A percentile compares a stretch with the other conserved stretches of the same genome.
These are phyloP conservation scores for Hippocampus guttulatus DNA, from an alignment of 2,113 vertebrate species.

Conservation along the genomic window DNA sequence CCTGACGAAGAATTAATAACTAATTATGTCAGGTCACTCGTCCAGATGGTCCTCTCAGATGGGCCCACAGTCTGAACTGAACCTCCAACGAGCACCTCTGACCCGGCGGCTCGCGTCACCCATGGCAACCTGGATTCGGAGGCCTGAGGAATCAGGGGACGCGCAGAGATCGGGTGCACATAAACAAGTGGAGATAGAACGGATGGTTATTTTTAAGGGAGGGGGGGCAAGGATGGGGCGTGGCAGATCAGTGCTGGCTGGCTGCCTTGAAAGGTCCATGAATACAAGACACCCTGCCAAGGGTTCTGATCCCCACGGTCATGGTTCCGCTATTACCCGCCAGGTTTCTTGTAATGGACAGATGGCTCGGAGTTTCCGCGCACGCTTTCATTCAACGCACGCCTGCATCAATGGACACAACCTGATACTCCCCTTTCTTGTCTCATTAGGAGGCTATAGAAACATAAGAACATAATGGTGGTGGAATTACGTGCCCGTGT, in stretches of 20 bases:
- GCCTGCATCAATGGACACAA: conserved; percentile 65
- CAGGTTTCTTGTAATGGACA: conserved; percentile 61
- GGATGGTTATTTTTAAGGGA: conserved; percentile 2
- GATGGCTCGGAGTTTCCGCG: conserved; percentile 65
- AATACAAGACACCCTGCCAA: conserved; percentile 65
- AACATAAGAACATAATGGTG: conserved; percentile 72
- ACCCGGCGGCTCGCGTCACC: conserved; percentile 56
- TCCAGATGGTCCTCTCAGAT: conserved; percentile 73
- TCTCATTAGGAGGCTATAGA: conserved; percentile 73
- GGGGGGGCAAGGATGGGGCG: conserved; percentile 47
- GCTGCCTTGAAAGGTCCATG: conserved; percentile 65
- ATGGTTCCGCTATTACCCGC: conserved; percentile 69
- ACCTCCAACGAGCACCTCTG: conserved; percentile 67
- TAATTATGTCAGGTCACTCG: conserved; percentile 73
- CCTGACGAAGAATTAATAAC: conserved; percentile 65
- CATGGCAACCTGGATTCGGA: conserved; percentile 55
- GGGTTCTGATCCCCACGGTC: conserved; percentile 65
- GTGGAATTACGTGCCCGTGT: conserved; percentile 68
- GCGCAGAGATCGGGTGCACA: conserved; percentile 30
- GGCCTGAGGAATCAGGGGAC: conserved; percentile 32
- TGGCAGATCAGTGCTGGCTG: conserved; percentile 64
- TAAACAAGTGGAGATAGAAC: conserved; percentile 31
- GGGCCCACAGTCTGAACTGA: conserved; percentile 60
- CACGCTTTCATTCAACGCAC: conserved; percentile 59
- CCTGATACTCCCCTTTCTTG: conserved; percentile 70